Evolutionary conservation across 2,113 vertebrate genomes (phyloP), one percentile per base, ranked within the genome.

Genomic region (Notothenia rossii): DNA sequence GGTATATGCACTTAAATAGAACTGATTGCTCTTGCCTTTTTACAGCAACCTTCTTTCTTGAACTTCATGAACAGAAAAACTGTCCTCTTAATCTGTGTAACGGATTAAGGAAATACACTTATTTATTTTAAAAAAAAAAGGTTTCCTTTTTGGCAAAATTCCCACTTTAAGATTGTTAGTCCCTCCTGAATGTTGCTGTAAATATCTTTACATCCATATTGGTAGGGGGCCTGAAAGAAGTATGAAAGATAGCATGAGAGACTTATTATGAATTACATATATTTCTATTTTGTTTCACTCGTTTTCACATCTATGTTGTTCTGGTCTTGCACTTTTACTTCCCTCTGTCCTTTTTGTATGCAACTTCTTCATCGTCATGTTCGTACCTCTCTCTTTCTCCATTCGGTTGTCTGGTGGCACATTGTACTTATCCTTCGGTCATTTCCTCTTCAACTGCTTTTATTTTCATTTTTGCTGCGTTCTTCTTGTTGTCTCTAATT

Each of bases 201-300:
- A 43, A 68, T 40, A 1, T 40, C 5, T 40, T 40, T 7, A 40
- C 51, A 11, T 80, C 62, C 36, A 46, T 77, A 71, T 59, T 45
- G 20, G 11, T 70, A 67, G 43, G 58, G 65, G n/a, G 14, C 33
- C 63, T 75, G 60, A 72, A 13, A 72, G 53, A 64, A 17, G 83
- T 59, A 70, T 91, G 87, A 82, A 83, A 77, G 83, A 70, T 61
- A 2, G 87, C 51, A 75, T 85, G 84, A 87, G 59, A 83, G 78
- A 62, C 53, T 55, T 25, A 77, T 81, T 50, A 81, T 85, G 75
- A 88, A 88, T 49, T 82, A 78, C 86, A 58, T 65, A 81, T 82
- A 74, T 84, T 15, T 88, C 49, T 86, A 45, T 87, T 36, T 85
- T 22, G 82, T 65, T 51, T 51, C 33, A 48, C 53, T 81, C 5